phyloP scores from a whole-genome alignment of 2,113 vertebrate genomes.

The Malurus melanocephalus region DNA sequence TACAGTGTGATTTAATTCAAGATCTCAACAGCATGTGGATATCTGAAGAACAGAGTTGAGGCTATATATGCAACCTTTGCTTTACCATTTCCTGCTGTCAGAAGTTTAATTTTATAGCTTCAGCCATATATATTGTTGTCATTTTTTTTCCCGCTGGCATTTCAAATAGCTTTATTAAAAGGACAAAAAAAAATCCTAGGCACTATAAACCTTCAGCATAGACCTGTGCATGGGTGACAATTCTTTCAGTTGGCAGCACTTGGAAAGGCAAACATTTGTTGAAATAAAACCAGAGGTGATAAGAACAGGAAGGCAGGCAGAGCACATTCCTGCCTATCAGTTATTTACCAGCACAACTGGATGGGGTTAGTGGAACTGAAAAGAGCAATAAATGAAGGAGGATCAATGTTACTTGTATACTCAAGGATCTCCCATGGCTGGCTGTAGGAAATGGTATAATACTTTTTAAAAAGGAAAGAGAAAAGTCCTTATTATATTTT shows the following conservation, averaged over 20 bases:
- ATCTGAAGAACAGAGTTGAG: neutral
- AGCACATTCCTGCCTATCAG: neutral
- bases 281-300: neutral
- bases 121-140: neutral
- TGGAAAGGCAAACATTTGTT: neutral
- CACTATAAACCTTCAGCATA: neutral
- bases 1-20: neutral
- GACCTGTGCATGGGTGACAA: neutral
- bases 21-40: neutral
- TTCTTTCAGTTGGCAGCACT: neutral
- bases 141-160: neutral
- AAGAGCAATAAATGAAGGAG: neutral
- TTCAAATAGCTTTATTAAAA: neutral
- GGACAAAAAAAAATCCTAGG: neutral
- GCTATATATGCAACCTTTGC: neutral
- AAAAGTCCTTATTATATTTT: neutral
- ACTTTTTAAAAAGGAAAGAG: neutral
- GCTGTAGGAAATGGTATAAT: neutral
- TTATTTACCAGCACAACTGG: neutral
- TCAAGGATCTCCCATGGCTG: neutral
- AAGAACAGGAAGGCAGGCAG: neutral
- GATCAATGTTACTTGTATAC: neutral
- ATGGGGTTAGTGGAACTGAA: neutral
- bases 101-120: neutral
- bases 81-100: neutral